A percentile compares a stretch with the other conserved stretches of the same genome.
Evolutionary conservation across 2,113 vertebrate genomes (phyloP).

Genomic region (Kobus ellipsiprymnus): DNA sequence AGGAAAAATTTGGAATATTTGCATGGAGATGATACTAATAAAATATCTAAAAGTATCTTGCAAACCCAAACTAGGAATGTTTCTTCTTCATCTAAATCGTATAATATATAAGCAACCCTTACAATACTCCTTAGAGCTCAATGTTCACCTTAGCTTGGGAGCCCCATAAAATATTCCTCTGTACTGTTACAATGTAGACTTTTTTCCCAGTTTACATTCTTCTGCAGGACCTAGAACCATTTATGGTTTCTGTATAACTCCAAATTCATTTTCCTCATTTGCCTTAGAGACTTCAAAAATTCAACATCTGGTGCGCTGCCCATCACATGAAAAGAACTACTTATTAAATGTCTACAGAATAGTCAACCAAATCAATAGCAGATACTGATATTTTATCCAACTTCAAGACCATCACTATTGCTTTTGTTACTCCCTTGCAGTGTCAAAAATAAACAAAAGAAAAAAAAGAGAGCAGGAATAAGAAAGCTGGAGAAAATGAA

Average conservation of each 20-base stretch:
- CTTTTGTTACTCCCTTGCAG: background rate
- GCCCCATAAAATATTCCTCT: background rate
- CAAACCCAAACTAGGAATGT: constrained; percentile 15
- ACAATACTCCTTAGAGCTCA: background rate
- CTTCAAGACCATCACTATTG: background rate
- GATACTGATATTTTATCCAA: background rate
- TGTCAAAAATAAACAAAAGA: background rate
- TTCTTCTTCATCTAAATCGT: background rate
- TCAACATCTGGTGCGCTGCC: background rate
- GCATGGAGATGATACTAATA: constrained; percentile 59
- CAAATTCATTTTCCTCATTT: background rate
- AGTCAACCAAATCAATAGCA: background rate
- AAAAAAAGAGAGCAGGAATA: background rate
- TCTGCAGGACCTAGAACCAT: background rate
- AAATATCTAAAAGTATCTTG: constrained; percentile 24
- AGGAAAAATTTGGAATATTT: constrained; percentile 47
- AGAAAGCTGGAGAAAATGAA: background rate
- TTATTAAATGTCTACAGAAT: background rate
- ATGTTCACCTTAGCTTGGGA: background rate
- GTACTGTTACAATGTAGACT: background rate
- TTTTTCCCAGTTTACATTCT: background rate
- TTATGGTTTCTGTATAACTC: background rate
- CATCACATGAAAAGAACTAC: background rate
- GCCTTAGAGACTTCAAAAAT: background rate
- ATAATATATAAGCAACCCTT: background rate